Conservation (phyloP, 2,797 vertebrate genomes). For the Chloroceryle amazona region DNA sequence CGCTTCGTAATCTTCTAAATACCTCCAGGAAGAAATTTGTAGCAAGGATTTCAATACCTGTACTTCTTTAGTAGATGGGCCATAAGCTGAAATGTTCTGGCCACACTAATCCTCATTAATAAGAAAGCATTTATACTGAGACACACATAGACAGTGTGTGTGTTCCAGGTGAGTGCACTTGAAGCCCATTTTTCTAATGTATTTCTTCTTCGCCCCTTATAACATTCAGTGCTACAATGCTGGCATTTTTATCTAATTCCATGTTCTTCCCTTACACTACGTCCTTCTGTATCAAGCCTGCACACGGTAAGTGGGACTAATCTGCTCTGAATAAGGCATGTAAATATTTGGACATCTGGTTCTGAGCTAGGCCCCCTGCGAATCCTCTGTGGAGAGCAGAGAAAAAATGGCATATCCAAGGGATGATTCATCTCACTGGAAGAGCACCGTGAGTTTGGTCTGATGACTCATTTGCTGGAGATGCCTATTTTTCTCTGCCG, state of each 20-base stretch:
- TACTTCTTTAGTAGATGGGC: background rate
- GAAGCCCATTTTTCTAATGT: background rate
- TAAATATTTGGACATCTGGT: background rate
- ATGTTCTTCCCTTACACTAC: background rate
- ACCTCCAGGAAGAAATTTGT: slow-evolving; percentile 12
- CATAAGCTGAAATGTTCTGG: slow-evolving; percentile 30
- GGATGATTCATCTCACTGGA: slow-evolving; percentile 9
- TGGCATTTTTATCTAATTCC: background rate
- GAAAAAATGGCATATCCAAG: background rate
- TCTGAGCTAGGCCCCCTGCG: background rate
- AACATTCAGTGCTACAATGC: background rate
- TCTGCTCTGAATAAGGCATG: background rate
- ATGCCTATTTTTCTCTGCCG: background rate
- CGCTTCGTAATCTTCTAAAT: slow-evolving; percentile 45
- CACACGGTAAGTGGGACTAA: background rate
- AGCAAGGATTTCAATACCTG: slow-evolving; percentile 25
- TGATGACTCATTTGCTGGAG: background rate
- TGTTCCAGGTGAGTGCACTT: background rate
- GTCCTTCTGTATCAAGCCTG: background rate
- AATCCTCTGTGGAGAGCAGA: background rate
- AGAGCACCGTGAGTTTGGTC: background rate
- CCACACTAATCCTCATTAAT: slow-evolving; percentile 44
- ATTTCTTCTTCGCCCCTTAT: background rate
- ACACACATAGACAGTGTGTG: background rate
- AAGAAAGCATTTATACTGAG: slow-evolving; percentile 24